phyloP scores from a whole-genome alignment of 2,888 invertebrate species.

The Noctua janthe region DNA sequence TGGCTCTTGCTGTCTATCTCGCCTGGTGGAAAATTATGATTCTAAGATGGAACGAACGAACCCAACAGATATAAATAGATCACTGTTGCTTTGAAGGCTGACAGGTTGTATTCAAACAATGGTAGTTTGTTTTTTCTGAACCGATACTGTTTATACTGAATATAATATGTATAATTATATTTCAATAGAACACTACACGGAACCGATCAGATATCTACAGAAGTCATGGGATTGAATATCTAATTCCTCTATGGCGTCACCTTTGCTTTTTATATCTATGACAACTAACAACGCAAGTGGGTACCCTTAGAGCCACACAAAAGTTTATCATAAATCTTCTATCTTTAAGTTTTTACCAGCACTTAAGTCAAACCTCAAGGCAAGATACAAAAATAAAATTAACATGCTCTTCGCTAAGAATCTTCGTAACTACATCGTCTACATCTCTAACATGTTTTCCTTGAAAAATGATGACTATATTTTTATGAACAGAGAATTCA shows the following conservation, averaged over 20 bases:
- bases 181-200: constrained; percentile 38
- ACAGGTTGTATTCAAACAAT: not conserved
- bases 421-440: not conserved
- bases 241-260: constrained; percentile 47
- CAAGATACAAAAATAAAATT: not conserved
- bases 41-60: not conserved
- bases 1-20: no score
- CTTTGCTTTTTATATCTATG: constrained; percentile 44
- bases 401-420: not conserved
- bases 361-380: not conserved
- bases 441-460: not conserved
- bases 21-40: not conserved
- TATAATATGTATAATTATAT: not conserved
- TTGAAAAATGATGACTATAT: not conserved
- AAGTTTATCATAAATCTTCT: constrained; percentile 1
- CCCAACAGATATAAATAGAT: not conserved
- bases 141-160: not conserved
- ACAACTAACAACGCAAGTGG: constrained; percentile 24
- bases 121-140: not conserved
- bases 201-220: constrained; percentile 43
- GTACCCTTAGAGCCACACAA: not conserved
- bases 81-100: not conserved
- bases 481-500: not conserved
- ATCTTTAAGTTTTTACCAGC: not conserved
- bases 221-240: constrained; percentile 48